Evolutionary conservation across 2,113 vertebrate genomes (phyloP).

Genomic region (Sturnira hondurensis): DNA sequence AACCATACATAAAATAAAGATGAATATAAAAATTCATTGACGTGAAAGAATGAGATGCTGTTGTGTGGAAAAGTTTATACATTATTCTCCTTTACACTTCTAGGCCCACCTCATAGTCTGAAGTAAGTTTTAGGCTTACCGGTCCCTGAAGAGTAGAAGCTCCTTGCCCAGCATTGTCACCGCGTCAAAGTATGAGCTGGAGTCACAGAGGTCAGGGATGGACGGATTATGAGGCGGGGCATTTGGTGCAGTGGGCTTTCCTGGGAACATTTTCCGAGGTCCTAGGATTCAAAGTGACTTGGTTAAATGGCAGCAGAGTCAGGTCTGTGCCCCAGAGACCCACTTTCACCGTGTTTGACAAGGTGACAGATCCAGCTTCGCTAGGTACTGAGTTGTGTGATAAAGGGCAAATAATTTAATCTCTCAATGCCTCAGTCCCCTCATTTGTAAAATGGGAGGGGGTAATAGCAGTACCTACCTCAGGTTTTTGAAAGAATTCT

Average conservation of each 20-base stretch:
- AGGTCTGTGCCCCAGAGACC: not conserved
- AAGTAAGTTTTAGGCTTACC: slow-evolving; percentile 8
- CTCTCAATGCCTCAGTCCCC: not conserved
- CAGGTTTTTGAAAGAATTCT: not conserved
- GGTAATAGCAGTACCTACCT: not conserved
- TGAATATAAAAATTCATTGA: not conserved
- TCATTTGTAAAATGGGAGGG: not conserved
- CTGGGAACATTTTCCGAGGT: slow-evolving; percentile 54
- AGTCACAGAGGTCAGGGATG: slow-evolving; percentile 69
- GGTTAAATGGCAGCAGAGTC: not conserved
- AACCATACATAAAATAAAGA: not conserved
- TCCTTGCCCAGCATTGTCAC: slow-evolving; percentile 73
- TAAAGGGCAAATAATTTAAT: not conserved
- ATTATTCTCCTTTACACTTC: too few relatives aligned
- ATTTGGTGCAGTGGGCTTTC: slow-evolving; percentile 30
- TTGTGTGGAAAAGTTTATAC: not conserved
- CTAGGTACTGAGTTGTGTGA: not conserved
- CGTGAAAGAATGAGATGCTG: not conserved
- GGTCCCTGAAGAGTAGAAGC: slow-evolving; percentile 73
- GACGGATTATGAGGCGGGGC: slow-evolving; percentile 7
- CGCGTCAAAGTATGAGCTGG: slow-evolving; percentile 69
- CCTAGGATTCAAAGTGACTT: slow-evolving; percentile 64
- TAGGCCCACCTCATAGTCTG: not conserved
- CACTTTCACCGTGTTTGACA: rapidly evolving
- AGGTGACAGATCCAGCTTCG: not conserved